A percentile compares a stretch with the other conserved stretches of the same genome.
phyloP scores from a whole-genome alignment of 2,888 invertebrate species.

The Stegophylla sp. region DNA sequence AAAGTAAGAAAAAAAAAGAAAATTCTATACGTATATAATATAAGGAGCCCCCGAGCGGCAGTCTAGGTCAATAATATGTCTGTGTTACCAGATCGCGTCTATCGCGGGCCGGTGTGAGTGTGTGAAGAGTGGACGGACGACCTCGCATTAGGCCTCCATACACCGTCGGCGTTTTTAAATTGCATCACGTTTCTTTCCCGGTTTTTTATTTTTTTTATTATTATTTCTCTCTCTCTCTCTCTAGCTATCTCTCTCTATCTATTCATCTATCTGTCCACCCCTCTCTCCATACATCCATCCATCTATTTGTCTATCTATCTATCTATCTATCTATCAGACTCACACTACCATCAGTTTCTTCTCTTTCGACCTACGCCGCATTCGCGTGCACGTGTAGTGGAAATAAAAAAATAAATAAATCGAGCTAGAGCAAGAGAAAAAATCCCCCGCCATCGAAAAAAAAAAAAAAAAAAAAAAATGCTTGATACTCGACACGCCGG shows the following conservation, averaged over 20 bases:
- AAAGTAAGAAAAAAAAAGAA: too few relatives aligned
- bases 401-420: too few relatives aligned
- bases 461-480: conserved; percentile 8
- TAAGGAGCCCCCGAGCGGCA: not conserved
- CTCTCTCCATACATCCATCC: too few relatives aligned
- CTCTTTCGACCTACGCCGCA: not conserved
- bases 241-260: not conserved
- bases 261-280: not conserved
- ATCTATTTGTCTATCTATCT: not conserved
- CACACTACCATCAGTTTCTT: too few relatives aligned
- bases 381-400: too few relatives aligned
- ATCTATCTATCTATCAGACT: not conserved
- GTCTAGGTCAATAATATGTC: conserved; percentile 16
- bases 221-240: not conserved
- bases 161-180: conserved; percentile 41
- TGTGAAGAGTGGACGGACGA: not conserved
- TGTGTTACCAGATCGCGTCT: conserved; percentile 19
- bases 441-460: not conserved
- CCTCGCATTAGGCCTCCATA: conserved; percentile 30
- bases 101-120: not conserved
- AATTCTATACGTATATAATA: not conserved
- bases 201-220: conserved; percentile 35
- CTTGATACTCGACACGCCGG: conserved; percentile 19
- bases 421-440: not conserved
- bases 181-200: conserved; percentile 45